Evolutionary conservation across 30 jellyfish, hydroid and myxozoan species (phyloP), one percentile per base, ranked within the genome.

Genomic region (Chironex yamaguchii): DNA sequence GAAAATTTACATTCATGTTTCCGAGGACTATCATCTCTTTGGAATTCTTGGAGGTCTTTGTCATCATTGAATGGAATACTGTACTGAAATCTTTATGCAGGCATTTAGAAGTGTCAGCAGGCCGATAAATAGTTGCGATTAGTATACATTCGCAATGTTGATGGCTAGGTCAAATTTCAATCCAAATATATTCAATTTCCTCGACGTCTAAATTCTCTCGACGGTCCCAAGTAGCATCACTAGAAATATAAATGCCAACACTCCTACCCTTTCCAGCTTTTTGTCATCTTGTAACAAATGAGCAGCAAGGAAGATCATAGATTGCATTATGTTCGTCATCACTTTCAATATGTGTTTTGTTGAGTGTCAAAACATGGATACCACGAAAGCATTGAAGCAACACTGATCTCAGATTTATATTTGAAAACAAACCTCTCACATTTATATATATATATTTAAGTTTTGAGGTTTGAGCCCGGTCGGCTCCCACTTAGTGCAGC

Each of bases 191-290:
- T 68, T 52, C 80, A 28, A 68, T 27, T 42, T 83, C 85, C 34
- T 68, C 79, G 22, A 49, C 82, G 82, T 85, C 95, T 29, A 87
- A 79, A 68, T 87, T 88, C 54, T 87, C 62, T 65, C 87, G 91
- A 20, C 88, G 78, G 71, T 87, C 80, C 91, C 91, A 88, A n/a
- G 63, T 76, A 17, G 79, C 4, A 35, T 11, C 75, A 69, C 52
- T 82, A 42, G 89, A 79, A 31, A 88, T 88, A 66, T 88, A 88
- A 21, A 70, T 71, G 28, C 89, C 96, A 49, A 88, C 92, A 49
- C 96, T 91, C 35, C 88, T 72, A n/a, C n/a, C n/a, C 53, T 78
- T 88, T 34, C 92, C 92, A 51, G 84, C 66, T 12, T 71, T 50
- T 69, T 85, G 62, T 49, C 89, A 86, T 67, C 90, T 12, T 77